A percentile compares a stretch with the other conserved stretches of the same genome.
phyloP scores from a whole-genome alignment of 2,888 invertebrate species.

The Mantis religiosa region DNA sequence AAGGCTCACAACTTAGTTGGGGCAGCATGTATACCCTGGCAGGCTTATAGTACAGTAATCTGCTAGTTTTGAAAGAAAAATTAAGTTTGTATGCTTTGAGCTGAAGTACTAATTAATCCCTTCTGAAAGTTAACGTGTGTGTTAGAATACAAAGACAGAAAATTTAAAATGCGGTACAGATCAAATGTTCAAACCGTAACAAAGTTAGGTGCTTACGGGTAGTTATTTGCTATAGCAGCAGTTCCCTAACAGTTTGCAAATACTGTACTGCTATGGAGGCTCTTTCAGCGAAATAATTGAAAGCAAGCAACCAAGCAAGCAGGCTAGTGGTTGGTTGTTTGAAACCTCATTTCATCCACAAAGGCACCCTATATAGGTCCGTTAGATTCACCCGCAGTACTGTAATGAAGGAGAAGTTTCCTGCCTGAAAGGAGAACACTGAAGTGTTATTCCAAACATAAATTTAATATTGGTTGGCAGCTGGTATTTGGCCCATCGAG shows the following conservation, averaged over 20 bases:
- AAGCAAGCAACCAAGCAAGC: background rate
- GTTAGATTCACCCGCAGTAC: background rate
- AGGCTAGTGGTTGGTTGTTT: background rate
- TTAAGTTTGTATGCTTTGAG: too few species aligned
- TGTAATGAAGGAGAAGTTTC: background rate
- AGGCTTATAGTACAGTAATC: too few species aligned
- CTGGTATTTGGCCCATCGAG: background rate
- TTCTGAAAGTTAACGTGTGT: background rate
- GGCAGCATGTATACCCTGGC: too few species aligned
- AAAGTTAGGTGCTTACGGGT: background rate
- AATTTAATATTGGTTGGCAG: background rate
- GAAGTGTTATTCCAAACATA: background rate
- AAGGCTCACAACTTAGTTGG: too few species aligned
- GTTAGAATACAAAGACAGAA: background rate
- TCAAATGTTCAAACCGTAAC: background rate
- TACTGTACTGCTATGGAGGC: background rate
- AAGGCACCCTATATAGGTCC: background rate
- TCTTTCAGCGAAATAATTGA: background rate
- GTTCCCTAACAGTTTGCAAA: background rate
- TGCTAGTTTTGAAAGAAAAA: too few species aligned
- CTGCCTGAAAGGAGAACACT: background rate
- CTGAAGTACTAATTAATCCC: too few species aligned
- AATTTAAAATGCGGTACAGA: background rate
- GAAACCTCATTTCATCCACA: background rate
- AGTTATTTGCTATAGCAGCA: background rate